These are phyloP conservation scores for Euclidia mi DNA, from an alignment of 2,888 invertebrate species.

Conservation along the genomic window DNA sequence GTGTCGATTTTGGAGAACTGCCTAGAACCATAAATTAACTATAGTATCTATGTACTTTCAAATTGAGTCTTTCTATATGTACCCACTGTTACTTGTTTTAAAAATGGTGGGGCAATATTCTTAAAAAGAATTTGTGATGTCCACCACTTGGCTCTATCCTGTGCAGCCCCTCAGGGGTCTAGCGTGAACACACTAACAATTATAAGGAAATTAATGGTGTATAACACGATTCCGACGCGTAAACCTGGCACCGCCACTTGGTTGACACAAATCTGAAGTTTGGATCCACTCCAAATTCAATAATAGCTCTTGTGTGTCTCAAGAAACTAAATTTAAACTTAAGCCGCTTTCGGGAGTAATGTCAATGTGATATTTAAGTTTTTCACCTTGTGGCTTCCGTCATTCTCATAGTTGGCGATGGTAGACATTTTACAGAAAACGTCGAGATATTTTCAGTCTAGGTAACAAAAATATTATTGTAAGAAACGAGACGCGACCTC, in stretches of 20 bases:
- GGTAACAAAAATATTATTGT: constrained; percentile 3
- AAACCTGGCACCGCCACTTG: constrained; percentile 80
- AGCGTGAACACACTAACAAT: constrained; percentile 45
- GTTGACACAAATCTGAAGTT: constrained; percentile 74
- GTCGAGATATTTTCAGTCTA: constrained; percentile 3
- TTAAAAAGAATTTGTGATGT: constrained; percentile 5
- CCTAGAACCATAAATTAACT: too few relatives aligned
- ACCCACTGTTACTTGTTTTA: too few relatives aligned
- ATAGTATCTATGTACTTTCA: too few relatives aligned
- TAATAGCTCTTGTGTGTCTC: constrained; percentile 74
- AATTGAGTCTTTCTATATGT: too few relatives aligned
- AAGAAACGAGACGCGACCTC: neutral
- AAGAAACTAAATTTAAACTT: constrained; percentile 69
- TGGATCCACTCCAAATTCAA: constrained; percentile 81
- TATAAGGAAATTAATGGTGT: constrained; percentile 59
- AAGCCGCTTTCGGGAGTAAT: constrained; percentile 32
- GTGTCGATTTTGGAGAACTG: too few relatives aligned
- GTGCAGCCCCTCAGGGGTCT: constrained; percentile 13
- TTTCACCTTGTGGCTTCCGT: constrained; percentile 20
- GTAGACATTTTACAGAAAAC: constrained; percentile 5
- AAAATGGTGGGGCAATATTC: too few relatives aligned
- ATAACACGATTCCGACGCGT: constrained; percentile 66
- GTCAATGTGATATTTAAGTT: constrained; percentile 44
- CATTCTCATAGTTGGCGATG: constrained; percentile 18
- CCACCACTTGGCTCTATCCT: constrained; percentile 9